phyloP scores from a whole-genome alignment of 2,113 vertebrate species.

The Chionomys nivalis region DNA sequence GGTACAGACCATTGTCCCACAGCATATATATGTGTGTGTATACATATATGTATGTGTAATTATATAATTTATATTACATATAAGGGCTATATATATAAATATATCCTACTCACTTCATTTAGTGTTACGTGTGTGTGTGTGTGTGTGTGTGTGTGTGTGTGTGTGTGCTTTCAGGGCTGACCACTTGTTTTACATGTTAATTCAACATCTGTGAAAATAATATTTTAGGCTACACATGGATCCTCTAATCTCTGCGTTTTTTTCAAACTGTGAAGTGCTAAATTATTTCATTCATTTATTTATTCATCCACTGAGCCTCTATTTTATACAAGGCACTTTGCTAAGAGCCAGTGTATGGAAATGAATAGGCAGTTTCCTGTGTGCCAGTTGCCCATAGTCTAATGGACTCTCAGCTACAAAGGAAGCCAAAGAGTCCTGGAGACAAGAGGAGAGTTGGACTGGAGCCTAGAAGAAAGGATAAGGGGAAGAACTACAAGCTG shows the following conservation, averaged over 20 bases:
- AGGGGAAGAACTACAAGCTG: background rate
- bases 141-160: too few relatives aligned
- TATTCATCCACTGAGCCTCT: background rate
- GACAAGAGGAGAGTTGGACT: background rate
- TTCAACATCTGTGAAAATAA: constrained; percentile 28
- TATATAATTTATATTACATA: too few relatives aligned
- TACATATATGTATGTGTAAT: too few relatives aligned
- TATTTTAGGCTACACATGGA: background rate
- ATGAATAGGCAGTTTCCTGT: constrained; percentile 25
- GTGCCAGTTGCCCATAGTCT: background rate
- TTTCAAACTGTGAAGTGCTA: constrained; percentile 28
- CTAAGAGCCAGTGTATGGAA: constrained; percentile 10
- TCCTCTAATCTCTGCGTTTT: background rate
- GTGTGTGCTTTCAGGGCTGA: background rate
- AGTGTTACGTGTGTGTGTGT: background rate
- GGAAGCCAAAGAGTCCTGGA: background rate
- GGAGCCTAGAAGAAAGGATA: background rate
- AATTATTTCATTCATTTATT: background rate
- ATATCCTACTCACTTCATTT: background rate
- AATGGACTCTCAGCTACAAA: background rate
- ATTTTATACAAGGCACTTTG: background rate
- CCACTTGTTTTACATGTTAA: constrained; percentile 27
- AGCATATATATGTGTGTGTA: too few relatives aligned
- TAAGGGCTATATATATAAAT: background rate
- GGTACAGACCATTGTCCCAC: too few relatives aligned